Base-by-base conservation (phyloP, 2,888 invertebrate species). In the Aphelenchoides bicaudatus region DNA sequence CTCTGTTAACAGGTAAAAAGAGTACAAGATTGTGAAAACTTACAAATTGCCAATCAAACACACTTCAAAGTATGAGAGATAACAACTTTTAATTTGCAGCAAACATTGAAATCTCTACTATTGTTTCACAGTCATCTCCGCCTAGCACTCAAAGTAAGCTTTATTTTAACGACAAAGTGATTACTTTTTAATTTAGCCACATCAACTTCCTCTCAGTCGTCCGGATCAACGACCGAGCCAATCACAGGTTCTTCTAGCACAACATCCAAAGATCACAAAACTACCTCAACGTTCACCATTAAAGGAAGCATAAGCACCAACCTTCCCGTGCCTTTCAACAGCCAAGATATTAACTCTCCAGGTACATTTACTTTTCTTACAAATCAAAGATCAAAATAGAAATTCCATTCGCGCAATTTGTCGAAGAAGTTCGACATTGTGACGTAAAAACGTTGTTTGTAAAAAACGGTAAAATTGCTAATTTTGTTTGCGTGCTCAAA, bases 1-100 rank as follows among this genome's bases (percentile, higher is more conserved):
- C 71, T n/a, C 58, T 71, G 46, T 53, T 73, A 21, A 65, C 62
- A 37, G 70, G 71, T 69, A 57, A 56, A 54, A 30, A 13, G 34
- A 21, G 21, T 5, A 30, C 5, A 30, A 30, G 37, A 10, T 5
- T 37, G 37, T 37, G 16, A 48, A 59, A n/a, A 51, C 28, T 16
- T 16, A 39, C 28, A 39, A 13, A 55, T 58, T n/a, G 29, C 6
- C 29, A 23, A 51, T 19, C 16, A 3, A 13, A 50, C 34, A 23
- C 3, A 19, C 34, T 38, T 47, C 27, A 55, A 53, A 55, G n/a
- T n/a, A n/a, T n/a, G n/a, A n/a, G n/a, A n/a, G n/a, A 43, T 43
- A 8, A 10, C 43, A 43, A 43, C 23, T 43, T 19, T 43, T 43
- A 13, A 16, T 65, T 58, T 50, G n/a, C 30, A 67, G 63, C 63